Evolutionary conservation across 2,113 vertebrate genomes (phyloP), one percentile per base, ranked within the genome.

Genomic region (Bothrops jararaca): DNA sequence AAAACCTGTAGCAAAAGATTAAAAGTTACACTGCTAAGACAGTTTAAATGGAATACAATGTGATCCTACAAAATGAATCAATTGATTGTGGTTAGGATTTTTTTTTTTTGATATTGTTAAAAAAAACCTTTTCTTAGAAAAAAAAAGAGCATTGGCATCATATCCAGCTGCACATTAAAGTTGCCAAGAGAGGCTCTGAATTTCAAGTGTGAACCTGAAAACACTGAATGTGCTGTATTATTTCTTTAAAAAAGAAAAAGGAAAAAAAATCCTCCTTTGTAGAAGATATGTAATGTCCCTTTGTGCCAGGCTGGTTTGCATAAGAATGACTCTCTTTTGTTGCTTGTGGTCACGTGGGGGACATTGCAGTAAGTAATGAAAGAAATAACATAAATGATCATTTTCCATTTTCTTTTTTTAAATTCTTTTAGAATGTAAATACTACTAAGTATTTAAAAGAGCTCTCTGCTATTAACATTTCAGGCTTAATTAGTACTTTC

Each of bases 311-410:
- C 94, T 97, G 91, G 94, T 99, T 98, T 98, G 98, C 98, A 98
- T 98, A 96, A 99, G 97, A 99, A 98, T 98, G 96, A 97, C 96
- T 96, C 96, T 96, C 97, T 98, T 96, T 96, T 96, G 95, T 98
- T 97, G 97, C 95, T 96, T 94, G 23, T 94, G 94, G 95, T 97
- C 97, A 96, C 95, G 95, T 97, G 98, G 96, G 86, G 92, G 96
- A 95, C 90, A 97, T 95, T 12, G 93, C 95, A 97, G 94, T 94
- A 94, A 96, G 95, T 95, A 88, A 94, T 50, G 90, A 94, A 96
- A 94, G 93, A 92, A 96, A 96, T 95, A 96, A 92, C 93, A 96
- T 95, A 95, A 96, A 96, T 96, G 96, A 97, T 96, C 96, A 97
- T 97, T 97, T 96, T 96, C 96, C 45, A 85, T 96, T 97, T 97